Evolutionary conservation across 1,140 invertebrate species (phyloP), one percentile per base, ranked within the genome.

Genomic region (Psilanteris sp.): DNA sequence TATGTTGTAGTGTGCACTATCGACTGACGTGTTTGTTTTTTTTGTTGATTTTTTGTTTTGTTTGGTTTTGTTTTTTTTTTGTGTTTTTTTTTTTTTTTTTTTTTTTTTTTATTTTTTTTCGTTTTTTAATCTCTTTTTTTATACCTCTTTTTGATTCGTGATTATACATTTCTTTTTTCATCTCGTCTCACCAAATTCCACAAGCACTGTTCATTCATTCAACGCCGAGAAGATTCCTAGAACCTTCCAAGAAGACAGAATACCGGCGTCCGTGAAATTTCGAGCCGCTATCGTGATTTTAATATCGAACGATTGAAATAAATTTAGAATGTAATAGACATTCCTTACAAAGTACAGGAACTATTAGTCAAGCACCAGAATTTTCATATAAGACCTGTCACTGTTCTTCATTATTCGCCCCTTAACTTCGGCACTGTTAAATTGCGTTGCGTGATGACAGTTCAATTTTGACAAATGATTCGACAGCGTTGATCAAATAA

Each of bases 321-420:
- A 62, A 74, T 67, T 41, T 16, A 32, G 48, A 78, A 20, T 71
- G 57, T 70, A 70, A 74, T 74, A 27, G 62, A 68, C 75, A 77
- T 73, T 77, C 68, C 39, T 27, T 59, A 64, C 62, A 74, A 59
- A 24, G 34, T 61, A 61, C 52, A 31, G 50, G 31, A 59, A 77
- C 83, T 82, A 85, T 85, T 83, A 82, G 81, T 84, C 81, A 84
- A 78, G 55, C 64, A 79, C 70, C 78, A 72, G 80, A 84, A 85
- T 83, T 83, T 85, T 84, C 83, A 81, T 85, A 83, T 80, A 81
- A 80, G 66, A 66, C 74, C 83, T 81, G 83, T 85, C 83, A 83
- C 79, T 84, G 78, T 79, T 32, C 36, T 59, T 54, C 73, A 81
- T 83, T 82, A 84, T 82, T 82, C 79, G 80, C 77, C 79, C 77